Base-by-base conservation (phyloP, 2,888 invertebrate genomes). In the Taenaris catops region DNA sequence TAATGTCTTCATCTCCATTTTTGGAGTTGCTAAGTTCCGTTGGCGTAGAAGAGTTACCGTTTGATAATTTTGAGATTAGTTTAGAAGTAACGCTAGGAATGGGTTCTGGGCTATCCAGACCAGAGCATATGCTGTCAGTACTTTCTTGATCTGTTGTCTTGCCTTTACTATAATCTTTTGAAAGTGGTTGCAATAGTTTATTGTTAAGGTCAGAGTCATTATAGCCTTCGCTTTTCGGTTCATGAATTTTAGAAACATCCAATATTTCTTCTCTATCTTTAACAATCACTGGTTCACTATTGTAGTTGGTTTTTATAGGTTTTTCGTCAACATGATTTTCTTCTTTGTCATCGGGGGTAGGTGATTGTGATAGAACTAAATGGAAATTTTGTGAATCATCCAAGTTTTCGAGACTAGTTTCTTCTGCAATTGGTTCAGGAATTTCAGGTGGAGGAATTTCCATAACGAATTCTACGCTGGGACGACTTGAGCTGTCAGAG, bases 41-140 rank as follows among this genome's bases (percentile, higher is more conserved):
- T 2, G 86, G 86, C 0, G 86, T 86, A 5, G 86, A 87, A 0
- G 86, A 84, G 39, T 78, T 70, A 0, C 86, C 86, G 33, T 87
- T 87, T 0, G 83, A 83, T n/a, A 87, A 51, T 57, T 86, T 84
- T 0, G 81, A 70, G 9, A 87, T 84, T 33, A 87, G 40, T 47
- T 83, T 84, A 0, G 81, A 76, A 18, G 81, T 55, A 1, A 78
- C 71, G 37, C 48, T 76, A 1, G 78, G 76, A 6, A 65, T 48
- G 26, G 63, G 58, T 9, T 78, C 83, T 1, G 80, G 83, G 45
- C 81, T 84, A 3, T 79, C 80, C 28, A 83, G 47, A 21, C 48
- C 62, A 1, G 83, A 80, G 17, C 65, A 58, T 12, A 70, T 65
- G 29, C 79, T 86, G 18, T 83, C 86, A 1, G 86, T 86, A 38